A percentile compares a stretch with the other conserved stretches of the same genome.
phyloP scores from a whole-genome alignment of 2,113 vertebrate genomes.

The Hucho hucho region DNA sequence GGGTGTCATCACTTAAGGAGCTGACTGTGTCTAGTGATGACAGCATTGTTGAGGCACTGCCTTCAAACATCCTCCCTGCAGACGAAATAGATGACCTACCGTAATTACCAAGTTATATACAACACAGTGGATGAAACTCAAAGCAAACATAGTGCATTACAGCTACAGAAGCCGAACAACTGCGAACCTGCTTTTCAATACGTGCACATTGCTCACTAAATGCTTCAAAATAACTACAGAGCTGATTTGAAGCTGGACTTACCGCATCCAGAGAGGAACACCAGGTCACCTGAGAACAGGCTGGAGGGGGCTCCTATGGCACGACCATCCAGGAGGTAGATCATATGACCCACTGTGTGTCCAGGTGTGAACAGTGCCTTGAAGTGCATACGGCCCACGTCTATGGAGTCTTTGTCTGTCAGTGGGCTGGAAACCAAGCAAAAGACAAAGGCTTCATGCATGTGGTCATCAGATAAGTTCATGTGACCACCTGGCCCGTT shows the following conservation, averaged over 20 bases:
- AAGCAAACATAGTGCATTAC: not conserved
- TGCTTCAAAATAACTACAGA: not conserved
- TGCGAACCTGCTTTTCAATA: not conserved
- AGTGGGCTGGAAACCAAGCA: conserved; percentile 76
- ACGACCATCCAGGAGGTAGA: conserved; percentile 86
- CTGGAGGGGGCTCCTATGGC: conserved; percentile 78
- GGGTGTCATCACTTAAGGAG: conserved; percentile 82
- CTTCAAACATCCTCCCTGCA: conserved; percentile 93
- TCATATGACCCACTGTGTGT: conserved; percentile 94
- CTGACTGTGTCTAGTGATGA: conserved; percentile 85
- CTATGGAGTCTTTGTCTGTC: conserved; percentile 82
- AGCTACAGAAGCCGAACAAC: not conserved
- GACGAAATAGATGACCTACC: not conserved
- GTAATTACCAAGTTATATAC: not conserved
- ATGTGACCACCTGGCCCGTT: no score
- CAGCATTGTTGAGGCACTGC: conserved; percentile 89
- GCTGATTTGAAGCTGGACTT: conserved; percentile 32
- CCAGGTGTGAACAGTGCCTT: conserved; percentile 88
- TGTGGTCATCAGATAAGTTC: no score
- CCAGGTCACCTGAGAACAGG: conserved; percentile 94
- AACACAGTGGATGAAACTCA: not conserved
- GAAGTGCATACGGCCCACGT: conserved; percentile 83
- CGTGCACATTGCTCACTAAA: not conserved
- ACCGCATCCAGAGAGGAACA: conserved; percentile 97
- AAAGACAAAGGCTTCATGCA: not conserved